Evolutionary conservation across 1,140 invertebrate species (phyloP).

Genomic region (Papilio glaucus): DNA sequence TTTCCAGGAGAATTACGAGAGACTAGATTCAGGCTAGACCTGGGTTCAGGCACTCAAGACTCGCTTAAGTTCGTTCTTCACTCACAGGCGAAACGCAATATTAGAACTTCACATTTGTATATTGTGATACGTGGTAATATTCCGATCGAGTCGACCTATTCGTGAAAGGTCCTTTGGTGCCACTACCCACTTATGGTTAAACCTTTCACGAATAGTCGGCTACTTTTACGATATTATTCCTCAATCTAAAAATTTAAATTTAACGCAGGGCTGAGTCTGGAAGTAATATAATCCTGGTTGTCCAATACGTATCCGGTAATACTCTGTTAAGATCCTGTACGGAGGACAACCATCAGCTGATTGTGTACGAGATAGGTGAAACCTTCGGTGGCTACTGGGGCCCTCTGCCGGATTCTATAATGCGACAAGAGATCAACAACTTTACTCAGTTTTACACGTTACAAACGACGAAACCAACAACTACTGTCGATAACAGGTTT

Average conservation of each 20-base stretch:
- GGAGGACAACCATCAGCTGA: slow-evolving; percentile 51
- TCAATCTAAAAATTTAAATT: not conserved
- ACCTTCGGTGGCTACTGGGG: slow-evolving; percentile 75
- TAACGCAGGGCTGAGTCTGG: slow-evolving; percentile 63
- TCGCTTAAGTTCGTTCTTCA: too few relatives aligned
- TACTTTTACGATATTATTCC: not conserved
- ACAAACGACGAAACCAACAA: slow-evolving; percentile 49
- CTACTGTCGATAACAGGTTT: slow-evolving; percentile 38
- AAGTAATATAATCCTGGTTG: slow-evolving; percentile 67
- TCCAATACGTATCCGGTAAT: slow-evolving; percentile 51
- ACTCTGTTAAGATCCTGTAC: slow-evolving; percentile 51
- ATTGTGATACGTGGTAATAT: too few relatives aligned
- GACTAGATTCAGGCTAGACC: too few relatives aligned
- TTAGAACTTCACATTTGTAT: too few relatives aligned
- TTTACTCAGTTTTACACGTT: slow-evolving; percentile 56
- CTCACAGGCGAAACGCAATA: too few relatives aligned
- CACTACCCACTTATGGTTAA: too few relatives aligned
- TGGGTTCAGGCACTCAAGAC: too few relatives aligned
- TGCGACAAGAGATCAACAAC: slow-evolving; percentile 40
- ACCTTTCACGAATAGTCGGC: not conserved
- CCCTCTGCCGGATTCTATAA: slow-evolving; percentile 51
- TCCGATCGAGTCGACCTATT: too few relatives aligned
- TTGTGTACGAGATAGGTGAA: slow-evolving; percentile 67
- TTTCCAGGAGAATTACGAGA: too few relatives aligned
- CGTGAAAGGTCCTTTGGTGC: too few relatives aligned